Base-by-base conservation (phyloP, 1,140 invertebrate genomes). In the Pseudomyrmex cubaensis region DNA sequence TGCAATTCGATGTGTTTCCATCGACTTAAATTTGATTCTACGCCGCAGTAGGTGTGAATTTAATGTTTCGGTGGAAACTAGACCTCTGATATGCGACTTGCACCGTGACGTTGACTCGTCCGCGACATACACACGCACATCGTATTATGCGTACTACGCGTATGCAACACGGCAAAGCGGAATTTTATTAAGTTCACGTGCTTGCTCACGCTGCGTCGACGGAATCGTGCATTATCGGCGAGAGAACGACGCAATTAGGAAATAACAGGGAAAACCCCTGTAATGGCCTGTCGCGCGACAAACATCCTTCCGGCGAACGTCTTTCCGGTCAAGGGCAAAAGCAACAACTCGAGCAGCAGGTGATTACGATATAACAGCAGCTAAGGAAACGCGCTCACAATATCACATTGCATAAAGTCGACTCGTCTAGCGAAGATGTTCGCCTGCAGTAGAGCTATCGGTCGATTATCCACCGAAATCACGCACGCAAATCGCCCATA, bases 321-420 rank as follows among this genome's bases (percentile, higher is more conserved):
- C 3, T 44, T 89, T 61, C 35, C 56, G 57, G 62, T 82, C 59
- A 48, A 74, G 44, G 20, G 62, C 59, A 85, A 83, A 70, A 90
- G 62, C 70, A 80, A 56, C 83, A 74, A 44, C 54, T 35, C 35
- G 62, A 63, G 52, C 61, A 84, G 74, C 87, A 52, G 69, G 73
- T 59, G 75, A 70, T 67, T 44, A 20, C 46, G 61, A 10, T 22
- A 84, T 35, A 48, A 61, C 48, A 80, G 70, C 59, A 84, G 83
- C 35, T 89, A 75, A 77, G 64, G 76, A 56, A 64, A 67, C 85
- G 83, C 86, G 85, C 87, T 80, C 35, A 59, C 84, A 85, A 77
- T 80, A 89, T 87, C 89, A 91, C 89, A 91, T 92, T 91, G 92
- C 89, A 20, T 90, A 91, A 92, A 87, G 75, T 66, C 85, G 64